Conservation (phyloP, 1,140 invertebrate species). For the Megathymus violae region DNA sequence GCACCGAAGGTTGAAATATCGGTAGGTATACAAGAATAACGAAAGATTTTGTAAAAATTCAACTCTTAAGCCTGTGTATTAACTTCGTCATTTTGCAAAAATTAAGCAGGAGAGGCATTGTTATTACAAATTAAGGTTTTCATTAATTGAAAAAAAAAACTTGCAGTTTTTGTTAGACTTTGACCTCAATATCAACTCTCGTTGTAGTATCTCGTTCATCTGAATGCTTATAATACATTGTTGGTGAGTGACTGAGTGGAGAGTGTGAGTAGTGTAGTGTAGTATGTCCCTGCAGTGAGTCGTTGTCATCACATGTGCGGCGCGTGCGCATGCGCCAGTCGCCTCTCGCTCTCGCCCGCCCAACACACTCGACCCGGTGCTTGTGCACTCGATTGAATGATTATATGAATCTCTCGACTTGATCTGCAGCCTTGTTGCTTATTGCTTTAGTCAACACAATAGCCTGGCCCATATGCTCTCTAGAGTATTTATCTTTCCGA, state of each 20-base stretch:
- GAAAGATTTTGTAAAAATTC: too few species aligned
- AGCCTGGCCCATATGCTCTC: not conserved
- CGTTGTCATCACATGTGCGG: conserved; percentile 51
- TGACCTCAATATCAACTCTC: conserved; percentile 18
- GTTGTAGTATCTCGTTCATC: conserved; percentile 12
- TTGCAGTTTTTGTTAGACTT: conserved; percentile 21
- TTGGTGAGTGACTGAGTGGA: conserved; percentile 13
- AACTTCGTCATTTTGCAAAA: too few species aligned
- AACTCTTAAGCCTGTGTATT: too few species aligned
- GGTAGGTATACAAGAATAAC: too few species aligned
- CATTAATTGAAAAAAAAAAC: too few species aligned
- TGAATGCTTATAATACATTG: conserved; percentile 22
- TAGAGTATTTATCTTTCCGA: conserved; percentile 4
- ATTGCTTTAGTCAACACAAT: conserved; percentile 36
- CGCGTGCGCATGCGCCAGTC: conserved; percentile 48
- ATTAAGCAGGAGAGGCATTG: too few species aligned
- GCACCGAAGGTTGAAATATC: too few species aligned
- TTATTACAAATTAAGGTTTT: too few species aligned
- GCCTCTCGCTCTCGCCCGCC: conserved; percentile 16
- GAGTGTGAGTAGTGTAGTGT: conserved; percentile 21
- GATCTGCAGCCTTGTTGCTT: conserved; percentile 64
- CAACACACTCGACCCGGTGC: conserved; percentile 49
- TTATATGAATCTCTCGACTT: conserved; percentile 63
- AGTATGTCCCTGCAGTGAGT: conserved; percentile 37
- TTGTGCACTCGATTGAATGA: conserved; percentile 75